Conservation (phyloP, 30 jellyfish, hydroid and myxozoan genomes). For the Haliclystus octoradiatus region DNA sequence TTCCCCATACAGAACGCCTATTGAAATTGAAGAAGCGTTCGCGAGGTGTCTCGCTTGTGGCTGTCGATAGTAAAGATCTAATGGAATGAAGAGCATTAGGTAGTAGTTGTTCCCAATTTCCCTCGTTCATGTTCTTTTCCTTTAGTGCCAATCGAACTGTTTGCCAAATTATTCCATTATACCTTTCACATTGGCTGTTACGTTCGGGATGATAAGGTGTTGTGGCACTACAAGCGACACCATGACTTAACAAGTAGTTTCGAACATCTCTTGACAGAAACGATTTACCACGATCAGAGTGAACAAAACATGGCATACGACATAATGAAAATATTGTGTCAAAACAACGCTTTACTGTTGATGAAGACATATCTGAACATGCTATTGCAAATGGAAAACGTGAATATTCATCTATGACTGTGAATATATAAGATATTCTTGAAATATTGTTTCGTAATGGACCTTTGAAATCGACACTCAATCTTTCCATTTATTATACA, state of each 20-base stretch:
- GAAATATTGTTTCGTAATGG: too few species aligned
- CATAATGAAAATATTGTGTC: conserved; percentile 14
- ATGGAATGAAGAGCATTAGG: conserved; percentile 58
- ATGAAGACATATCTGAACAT: conserved; percentile 20
- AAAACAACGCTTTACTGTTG: conserved; percentile 28
- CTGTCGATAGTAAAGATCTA: conserved; percentile 49
- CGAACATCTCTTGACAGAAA: too few species aligned
- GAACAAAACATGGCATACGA: conserved; percentile 44
- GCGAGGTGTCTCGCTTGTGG: conserved; percentile 70
- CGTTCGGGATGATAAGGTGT: too few species aligned
- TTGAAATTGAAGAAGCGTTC: conserved; percentile 46
- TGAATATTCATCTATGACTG: conserved; percentile 35
- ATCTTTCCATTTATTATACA: too few species aligned
- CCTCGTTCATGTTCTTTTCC: too few species aligned
- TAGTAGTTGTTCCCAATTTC: conserved; percentile 56
- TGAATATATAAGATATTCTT: conserved; percentile 14
- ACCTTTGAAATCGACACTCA: too few species aligned
- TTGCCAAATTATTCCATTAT: too few species aligned
- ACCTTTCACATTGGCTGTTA: too few species aligned
- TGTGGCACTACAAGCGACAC: too few species aligned
- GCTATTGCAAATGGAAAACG: too few species aligned
- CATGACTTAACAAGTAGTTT: too few species aligned
- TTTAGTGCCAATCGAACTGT: too few species aligned
- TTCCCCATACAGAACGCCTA: conserved; percentile 32
- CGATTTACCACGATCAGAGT: conserved; percentile 59